A percentile compares a stretch with the other conserved stretches of the same genome.
phyloP scores from a whole-genome alignment of 2,797 vertebrate genomes.

The Anguilla anguilla region DNA sequence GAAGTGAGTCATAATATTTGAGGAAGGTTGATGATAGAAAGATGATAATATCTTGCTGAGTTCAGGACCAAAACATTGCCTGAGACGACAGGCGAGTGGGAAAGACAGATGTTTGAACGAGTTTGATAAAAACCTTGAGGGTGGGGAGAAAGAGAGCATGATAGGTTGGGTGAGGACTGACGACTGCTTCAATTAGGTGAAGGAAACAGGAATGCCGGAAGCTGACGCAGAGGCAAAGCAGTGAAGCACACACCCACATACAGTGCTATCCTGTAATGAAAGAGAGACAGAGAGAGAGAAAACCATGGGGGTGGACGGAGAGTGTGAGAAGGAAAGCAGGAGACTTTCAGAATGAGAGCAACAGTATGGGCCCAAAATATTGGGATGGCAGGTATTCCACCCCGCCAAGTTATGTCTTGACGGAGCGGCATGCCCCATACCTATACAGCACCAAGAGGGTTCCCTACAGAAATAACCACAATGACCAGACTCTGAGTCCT shows the following conservation, averaged over 20 bases:
- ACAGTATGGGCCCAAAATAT: conserved; percentile 3
- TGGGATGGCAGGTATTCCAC: no score
- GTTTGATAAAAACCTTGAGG: conserved; percentile 22
- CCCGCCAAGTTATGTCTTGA: no score
- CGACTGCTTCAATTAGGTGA: conserved; percentile 1
- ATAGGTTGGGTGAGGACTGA: not conserved
- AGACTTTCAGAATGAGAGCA: conserved; percentile 3
- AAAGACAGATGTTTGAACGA: conserved; percentile 29
- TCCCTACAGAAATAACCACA: no score
- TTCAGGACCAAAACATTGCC: not conserved
- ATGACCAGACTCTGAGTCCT: no score
- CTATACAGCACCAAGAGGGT: no score
- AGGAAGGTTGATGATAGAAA: not conserved
- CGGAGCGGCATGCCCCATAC: no score
- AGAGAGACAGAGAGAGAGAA: conserved; percentile 33
- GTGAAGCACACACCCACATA: conserved; percentile 2
- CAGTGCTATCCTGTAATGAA: not conserved
- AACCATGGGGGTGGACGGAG: not conserved
- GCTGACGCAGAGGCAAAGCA: conserved; percentile 5
- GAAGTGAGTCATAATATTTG: not conserved
- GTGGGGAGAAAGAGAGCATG: not conserved
- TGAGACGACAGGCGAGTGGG: conserved; percentile 14
- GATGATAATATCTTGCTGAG: not conserved
- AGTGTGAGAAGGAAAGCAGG: conserved; percentile 13
- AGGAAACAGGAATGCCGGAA: not conserved